A percentile compares a stretch with the other conserved stretches of the same genome.
phyloP scores from a whole-genome alignment of 2,797 vertebrate species.

The Hylomyscus alleni region DNA sequence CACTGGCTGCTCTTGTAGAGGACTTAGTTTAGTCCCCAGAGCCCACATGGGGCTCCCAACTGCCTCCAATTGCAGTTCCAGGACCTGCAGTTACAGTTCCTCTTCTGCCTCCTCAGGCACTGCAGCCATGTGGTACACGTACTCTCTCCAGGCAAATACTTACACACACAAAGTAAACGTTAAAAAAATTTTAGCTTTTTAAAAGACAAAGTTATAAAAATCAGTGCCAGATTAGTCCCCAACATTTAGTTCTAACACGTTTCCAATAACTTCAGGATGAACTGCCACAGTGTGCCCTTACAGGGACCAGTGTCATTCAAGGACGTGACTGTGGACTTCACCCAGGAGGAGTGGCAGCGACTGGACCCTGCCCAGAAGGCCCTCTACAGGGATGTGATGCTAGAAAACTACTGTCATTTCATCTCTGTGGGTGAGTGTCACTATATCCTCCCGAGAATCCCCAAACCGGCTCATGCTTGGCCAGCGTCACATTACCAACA shows the following conservation, averaged over 20 bases:
- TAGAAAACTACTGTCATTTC: constrained; percentile 84
- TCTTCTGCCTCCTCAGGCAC: neutral
- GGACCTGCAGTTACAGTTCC: neutral
- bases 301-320: constrained; percentile 83
- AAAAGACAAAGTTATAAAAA: constrained; percentile 36
- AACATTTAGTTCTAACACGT: constrained; percentile 70
- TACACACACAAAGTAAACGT: neutral
- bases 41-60: neutral
- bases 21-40: neutral
- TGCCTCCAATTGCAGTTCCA: neutral
- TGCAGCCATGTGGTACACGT: neutral
- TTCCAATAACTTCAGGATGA: constrained; percentile 78
- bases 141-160: neutral
- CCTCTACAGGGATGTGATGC: constrained; percentile 84
- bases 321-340: constrained; percentile 86
- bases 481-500: neutral
- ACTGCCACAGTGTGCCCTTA: constrained; percentile 78
- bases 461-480: neutral
- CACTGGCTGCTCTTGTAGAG: neutral
- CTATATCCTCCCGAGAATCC: constrained; percentile 3
- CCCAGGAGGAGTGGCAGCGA: constrained; percentile 82
- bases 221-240: constrained; percentile 44
- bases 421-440: constrained; percentile 79
- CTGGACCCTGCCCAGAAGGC: constrained; percentile 80
- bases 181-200: neutral